Conservation (phyloP, 2,797 vertebrate genomes). For the Gambelia wislizenii region DNA sequence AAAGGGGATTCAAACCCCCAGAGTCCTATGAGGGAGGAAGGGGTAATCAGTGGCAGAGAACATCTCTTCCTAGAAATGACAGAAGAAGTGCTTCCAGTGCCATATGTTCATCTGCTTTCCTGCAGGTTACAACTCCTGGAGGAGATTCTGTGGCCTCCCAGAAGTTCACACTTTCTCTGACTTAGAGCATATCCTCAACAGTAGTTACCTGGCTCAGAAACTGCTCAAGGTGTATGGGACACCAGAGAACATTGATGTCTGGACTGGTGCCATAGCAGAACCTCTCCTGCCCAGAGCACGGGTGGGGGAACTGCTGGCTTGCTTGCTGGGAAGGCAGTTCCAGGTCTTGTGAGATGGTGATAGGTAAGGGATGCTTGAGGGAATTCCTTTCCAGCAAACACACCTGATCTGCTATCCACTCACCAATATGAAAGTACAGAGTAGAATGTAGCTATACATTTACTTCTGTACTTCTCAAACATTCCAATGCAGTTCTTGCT, state of each 20-base stretch:
- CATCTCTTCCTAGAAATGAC: background rate
- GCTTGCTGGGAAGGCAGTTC: conserved; percentile 83
- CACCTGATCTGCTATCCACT: background rate
- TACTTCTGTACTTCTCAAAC: background rate
- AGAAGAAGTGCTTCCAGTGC: background rate
- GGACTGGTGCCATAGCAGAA: conserved; percentile 86
- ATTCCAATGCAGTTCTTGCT: background rate
- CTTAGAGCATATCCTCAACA: conserved; percentile 77
- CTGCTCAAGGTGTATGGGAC: conserved; percentile 83
- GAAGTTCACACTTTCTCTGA: conserved; percentile 77
- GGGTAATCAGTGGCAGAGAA: background rate
- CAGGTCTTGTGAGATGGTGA: conserved; percentile 79
- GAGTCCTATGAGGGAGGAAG: background rate
- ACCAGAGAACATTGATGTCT: conserved; percentile 83
- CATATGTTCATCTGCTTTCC: background rate
- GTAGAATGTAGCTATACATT: background rate
- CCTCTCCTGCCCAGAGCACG: conserved; percentile 78
- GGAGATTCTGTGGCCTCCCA: conserved; percentile 80
- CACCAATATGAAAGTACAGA: background rate
- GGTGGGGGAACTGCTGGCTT: conserved; percentile 83
- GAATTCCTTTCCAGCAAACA: background rate
- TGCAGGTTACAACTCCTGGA: conserved; percentile 82
- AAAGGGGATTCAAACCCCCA: too few relatives aligned
- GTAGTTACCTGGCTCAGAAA: conserved; percentile 77
- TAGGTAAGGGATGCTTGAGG: conserved; percentile 65